Percentiles rank a stretch among this genome's conserved stretches.
Evolutionary conservation across 2,113 vertebrate species (phyloP).

Genomic region (Alethe diademata): DNA sequence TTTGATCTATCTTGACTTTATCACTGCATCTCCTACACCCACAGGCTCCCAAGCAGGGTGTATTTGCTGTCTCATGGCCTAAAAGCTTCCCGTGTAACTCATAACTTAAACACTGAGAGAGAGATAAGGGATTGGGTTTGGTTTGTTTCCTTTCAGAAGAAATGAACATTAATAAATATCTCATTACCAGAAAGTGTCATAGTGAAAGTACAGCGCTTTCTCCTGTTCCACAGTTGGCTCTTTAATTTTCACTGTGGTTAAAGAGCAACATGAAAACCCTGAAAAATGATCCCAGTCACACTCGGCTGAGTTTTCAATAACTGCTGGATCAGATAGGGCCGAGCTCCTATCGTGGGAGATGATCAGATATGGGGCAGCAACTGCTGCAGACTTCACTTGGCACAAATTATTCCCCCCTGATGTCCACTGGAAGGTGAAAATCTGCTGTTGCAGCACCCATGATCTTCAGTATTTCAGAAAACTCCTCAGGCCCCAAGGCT

Average conservation of each 20-base stretch:
- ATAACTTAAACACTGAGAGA: slow-evolving; percentile 51
- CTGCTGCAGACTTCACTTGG: background rate
- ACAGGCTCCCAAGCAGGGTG: slow-evolving; percentile 29
- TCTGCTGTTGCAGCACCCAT: background rate
- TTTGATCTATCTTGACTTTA: slow-evolving; percentile 61
- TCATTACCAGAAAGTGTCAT: slow-evolving; percentile 58
- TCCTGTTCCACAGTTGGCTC: slow-evolving; percentile 13
- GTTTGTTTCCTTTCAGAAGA: slow-evolving; percentile 64
- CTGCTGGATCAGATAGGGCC: slow-evolving; percentile 28
- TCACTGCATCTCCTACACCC: slow-evolving; percentile 40
- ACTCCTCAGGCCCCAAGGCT: background rate
- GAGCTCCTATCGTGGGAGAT: background rate
- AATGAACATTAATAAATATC: slow-evolving; percentile 62
- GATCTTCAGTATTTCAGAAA: background rate
- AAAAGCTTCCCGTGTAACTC: slow-evolving; percentile 66
- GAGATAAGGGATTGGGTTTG: slow-evolving; percentile 55
- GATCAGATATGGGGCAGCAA: slow-evolving; percentile 2
- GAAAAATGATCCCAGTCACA: slow-evolving; percentile 20
- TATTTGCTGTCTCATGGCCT: slow-evolving; percentile 68
- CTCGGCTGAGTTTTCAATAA: slow-evolving; percentile 56
- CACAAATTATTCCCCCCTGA: background rate
- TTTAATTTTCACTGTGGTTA: slow-evolving; percentile 18
- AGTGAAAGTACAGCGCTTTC: slow-evolving; percentile 61
- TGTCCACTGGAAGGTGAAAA: background rate
- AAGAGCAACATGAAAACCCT: slow-evolving; percentile 20